Conservation (phyloP, 2,797 vertebrate species). For the Sparus aurata region DNA sequence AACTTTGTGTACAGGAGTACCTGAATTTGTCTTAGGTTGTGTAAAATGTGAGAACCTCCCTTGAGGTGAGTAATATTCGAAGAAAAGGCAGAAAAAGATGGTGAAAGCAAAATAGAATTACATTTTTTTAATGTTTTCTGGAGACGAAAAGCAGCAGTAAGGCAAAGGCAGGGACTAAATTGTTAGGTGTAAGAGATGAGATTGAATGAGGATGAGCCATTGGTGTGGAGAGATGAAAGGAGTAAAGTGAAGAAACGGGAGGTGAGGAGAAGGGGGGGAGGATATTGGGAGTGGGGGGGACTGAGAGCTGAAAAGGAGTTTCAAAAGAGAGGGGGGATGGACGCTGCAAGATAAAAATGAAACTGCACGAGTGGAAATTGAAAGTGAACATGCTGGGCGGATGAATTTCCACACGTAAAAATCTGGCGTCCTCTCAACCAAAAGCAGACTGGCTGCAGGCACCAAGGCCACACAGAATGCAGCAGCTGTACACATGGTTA, state of each 20-base stretch:
- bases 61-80: constrained; percentile 16
- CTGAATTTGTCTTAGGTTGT: neutral
- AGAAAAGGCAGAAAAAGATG: constrained; percentile 9
- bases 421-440: constrained; percentile 37
- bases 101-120: constrained; percentile 49
- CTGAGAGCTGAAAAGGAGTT: constrained; percentile 51
- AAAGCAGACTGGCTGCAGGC: constrained; percentile 44
- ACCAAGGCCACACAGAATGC: constrained; percentile 31
- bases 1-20: neutral
- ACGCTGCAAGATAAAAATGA: constrained; percentile 71
- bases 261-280: constrained; percentile 41
- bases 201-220: constrained; percentile 66
- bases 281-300: constrained; percentile 55
- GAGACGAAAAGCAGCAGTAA: constrained; percentile 33
- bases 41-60: constrained; percentile 11
- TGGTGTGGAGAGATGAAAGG: constrained; percentile 75
- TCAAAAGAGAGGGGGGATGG: constrained; percentile 64
- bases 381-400: constrained; percentile 57
- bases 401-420: constrained; percentile 66
- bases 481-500: constrained; percentile 9
- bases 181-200: constrained; percentile 60
- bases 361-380: constrained; percentile 58
- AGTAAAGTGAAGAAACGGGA: constrained; percentile 44
- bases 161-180: constrained; percentile 46
- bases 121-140: constrained; percentile 18